Evolutionary conservation across 2,113 vertebrate genomes (phyloP).

Genomic region (Coptodon bakossiorum): DNA sequence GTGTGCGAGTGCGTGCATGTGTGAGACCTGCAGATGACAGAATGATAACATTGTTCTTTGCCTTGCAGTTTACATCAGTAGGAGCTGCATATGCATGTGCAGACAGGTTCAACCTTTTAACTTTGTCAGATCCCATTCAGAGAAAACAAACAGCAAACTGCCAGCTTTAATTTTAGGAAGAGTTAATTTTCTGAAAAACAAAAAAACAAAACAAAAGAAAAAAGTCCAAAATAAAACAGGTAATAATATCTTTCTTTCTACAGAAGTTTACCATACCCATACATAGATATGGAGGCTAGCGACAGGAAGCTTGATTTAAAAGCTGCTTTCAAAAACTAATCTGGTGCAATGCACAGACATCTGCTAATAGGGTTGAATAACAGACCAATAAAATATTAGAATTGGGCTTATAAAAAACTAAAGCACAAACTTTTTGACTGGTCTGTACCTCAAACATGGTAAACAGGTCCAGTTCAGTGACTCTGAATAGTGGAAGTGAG

Average conservation of each 20-base stretch:
- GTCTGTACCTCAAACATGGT: neutral
- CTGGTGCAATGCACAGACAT: neutral
- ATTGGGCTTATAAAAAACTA: neutral
- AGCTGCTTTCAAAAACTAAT: neutral
- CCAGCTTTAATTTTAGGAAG: neutral
- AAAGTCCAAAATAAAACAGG: neutral
- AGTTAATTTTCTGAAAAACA: neutral
- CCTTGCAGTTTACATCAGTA: neutral
- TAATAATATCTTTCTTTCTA: neutral
- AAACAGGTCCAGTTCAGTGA: neutral
- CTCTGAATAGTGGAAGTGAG: neutral
- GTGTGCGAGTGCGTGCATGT: neutral
- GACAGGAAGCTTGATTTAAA: neutral
- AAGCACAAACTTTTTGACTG: neutral
- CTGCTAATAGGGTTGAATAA: neutral
- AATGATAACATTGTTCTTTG: slow-evolving; percentile 34
- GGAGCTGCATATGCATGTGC: neutral
- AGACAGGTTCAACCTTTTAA: neutral
- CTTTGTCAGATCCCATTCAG: neutral
- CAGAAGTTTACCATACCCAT: neutral
- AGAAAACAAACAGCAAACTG: slow-evolving; percentile 2
- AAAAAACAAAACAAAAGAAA: neutral
- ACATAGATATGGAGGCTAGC: neutral
- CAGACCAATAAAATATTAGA: neutral
- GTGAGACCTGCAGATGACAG: slow-evolving; percentile 8